These are phyloP conservation scores for Pseudomyrmex dendroicus DNA, from an alignment of 1,140 invertebrate species.

Conservation along the genomic window DNA sequence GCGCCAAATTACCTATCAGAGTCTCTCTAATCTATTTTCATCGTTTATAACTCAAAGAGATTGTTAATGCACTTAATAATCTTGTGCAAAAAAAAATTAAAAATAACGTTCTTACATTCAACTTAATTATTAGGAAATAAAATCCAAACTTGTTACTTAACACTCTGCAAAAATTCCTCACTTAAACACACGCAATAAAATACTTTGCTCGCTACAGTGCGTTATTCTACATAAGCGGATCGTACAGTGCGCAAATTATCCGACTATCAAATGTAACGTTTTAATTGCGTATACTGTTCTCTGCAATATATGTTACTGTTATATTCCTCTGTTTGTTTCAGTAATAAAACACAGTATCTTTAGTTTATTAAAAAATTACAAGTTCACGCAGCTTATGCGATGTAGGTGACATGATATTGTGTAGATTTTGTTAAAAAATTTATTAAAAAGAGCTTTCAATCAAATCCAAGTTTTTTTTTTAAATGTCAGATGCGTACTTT, in stretches of 20 bases:
- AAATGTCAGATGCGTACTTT: background rate
- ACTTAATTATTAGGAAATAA: constrained; percentile 45
- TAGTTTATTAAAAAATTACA: background rate
- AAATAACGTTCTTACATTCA: constrained; percentile 32
- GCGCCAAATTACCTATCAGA: no score
- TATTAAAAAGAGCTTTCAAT: background rate
- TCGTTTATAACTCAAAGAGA: background rate
- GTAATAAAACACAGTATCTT: background rate
- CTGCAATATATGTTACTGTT: background rate
- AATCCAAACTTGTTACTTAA: background rate
- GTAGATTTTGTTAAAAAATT: no score
- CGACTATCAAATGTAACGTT: constrained; percentile 64
- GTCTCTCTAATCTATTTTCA: background rate
- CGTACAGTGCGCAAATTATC: constrained; percentile 43
- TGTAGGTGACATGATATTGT: background rate
- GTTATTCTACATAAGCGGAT: background rate
- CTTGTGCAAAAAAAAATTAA: background rate
- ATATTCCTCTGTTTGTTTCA: no score
- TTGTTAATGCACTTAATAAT: background rate
- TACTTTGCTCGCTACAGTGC: background rate
- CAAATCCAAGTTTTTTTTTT: background rate
- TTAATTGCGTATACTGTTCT: constrained; percentile 62
- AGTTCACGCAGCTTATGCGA: background rate
- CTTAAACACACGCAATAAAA: constrained; percentile 37
- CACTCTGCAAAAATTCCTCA: constrained; percentile 23